Base-by-base conservation (phyloP, 2,797 vertebrate species). In the Crax fasciolata region DNA sequence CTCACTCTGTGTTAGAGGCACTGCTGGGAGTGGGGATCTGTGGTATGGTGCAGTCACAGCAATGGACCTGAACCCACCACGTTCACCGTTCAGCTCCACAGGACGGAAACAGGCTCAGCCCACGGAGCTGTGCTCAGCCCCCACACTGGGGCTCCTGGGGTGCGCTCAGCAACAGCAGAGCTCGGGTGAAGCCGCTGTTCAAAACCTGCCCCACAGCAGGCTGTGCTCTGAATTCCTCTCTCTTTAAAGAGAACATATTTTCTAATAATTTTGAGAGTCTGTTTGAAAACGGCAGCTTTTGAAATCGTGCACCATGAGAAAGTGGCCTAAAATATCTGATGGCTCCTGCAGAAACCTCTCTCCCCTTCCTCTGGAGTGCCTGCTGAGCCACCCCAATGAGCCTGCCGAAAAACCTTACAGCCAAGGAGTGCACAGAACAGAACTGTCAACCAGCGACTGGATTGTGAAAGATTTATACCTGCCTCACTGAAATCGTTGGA, bases 381-480 rank as follows among this genome's bases (percentile, higher is more conserved):
- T 21, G 38, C 82, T 66, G 43, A 89, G 65, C 90, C 3, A 6
- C 71, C 59, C 12, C 63, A n/a, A 41, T 54, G 38, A 62, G 81
- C 41, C 84, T 86, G 84, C 70, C 66, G 65, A 96, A 82, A 51
- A 44, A 78, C 12, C 16, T 5, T 54, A 78, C 27, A 9, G 55
- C 0, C 0, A 83, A 59, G 89, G 51, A 62, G 46, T 2, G n/a
- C 70, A 43, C 43, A 14, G 46, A 88, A 95, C 57, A 76, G 81
- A 78, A 63, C 1, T 63, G 84, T 30, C 87, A 75, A 63, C 76
- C 51, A 35, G 19, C 89, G 20, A 51, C 57, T 38, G 66, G 70
- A 63, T 67, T 70, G 91, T 49, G 73, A 80, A 92, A 93, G 62
- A 93, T 84, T 93, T 95, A 86, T 82, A 91, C 52, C 73, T 86